Conservation (phyloP, 2,797 vertebrate genomes). For the Pseudochirops corinnae region DNA sequence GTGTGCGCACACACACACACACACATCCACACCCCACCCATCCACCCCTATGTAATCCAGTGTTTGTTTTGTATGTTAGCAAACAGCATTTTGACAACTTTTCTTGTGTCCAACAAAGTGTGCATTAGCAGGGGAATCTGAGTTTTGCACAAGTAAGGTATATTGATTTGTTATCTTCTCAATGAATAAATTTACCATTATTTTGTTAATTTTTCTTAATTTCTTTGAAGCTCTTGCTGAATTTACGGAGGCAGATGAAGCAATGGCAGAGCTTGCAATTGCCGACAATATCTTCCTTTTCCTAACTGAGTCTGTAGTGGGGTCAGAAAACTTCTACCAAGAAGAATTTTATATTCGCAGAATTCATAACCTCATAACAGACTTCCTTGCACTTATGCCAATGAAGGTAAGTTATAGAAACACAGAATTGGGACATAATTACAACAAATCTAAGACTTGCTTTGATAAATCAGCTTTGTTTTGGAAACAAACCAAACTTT, state of each 20-base stretch:
- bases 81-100: slow-evolving; percentile 47
- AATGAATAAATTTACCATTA: slow-evolving; percentile 36
- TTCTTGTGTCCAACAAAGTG: not conserved
- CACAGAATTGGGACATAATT: slow-evolving; percentile 30
- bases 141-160: slow-evolving; percentile 18
- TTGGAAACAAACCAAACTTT: not conserved
- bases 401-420: slow-evolving; percentile 92
- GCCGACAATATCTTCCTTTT: slow-evolving; percentile 95
- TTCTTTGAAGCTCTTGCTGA: slow-evolving; percentile 90
- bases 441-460: not conserved
- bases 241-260: slow-evolving; percentile 97
- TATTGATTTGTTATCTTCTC: not conserved
- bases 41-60: not conserved
- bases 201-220: slow-evolving; percentile 57
- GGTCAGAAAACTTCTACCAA: slow-evolving; percentile 92
- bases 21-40: too few species aligned
- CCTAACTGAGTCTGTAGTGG: slow-evolving; percentile 94
- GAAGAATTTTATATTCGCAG: slow-evolving; percentile 98
- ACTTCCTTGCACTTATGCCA: slow-evolving; percentile 98
- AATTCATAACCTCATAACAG: slow-evolving; percentile 95
- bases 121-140: not conserved
- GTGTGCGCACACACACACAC: too few species aligned
- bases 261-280: slow-evolving; percentile 93
- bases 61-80: slow-evolving; percentile 16
- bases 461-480: not conserved